A percentile compares a stretch with the other conserved stretches of the same genome.
Conservation (phyloP, 2,113 vertebrate species). For the Phalacrocorax pelagicus region DNA sequence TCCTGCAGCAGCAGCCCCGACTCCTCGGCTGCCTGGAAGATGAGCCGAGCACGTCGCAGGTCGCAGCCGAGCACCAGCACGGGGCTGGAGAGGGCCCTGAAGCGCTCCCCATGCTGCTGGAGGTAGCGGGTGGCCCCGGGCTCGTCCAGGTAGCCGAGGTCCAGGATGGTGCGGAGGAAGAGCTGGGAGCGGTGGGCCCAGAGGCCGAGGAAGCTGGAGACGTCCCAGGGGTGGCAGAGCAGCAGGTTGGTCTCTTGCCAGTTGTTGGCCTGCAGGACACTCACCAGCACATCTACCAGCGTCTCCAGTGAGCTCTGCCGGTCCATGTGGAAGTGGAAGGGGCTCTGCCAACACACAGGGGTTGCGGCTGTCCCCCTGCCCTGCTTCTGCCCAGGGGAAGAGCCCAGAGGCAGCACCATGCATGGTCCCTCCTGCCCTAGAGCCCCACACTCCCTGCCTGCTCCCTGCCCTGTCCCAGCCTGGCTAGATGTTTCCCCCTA, state of each 20-base stretch:
- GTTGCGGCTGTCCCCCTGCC: neutral
- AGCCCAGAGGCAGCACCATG: neutral
- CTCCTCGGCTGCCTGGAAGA: slow-evolving; percentile 76
- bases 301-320: slow-evolving; percentile 77
- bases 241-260: slow-evolving; percentile 82
- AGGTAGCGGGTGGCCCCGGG: slow-evolving; percentile 66
- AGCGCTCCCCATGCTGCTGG: slow-evolving; percentile 53
- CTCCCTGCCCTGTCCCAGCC: neutral
- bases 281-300: slow-evolving; percentile 78
- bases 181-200: slow-evolving; percentile 63
- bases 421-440: neutral
- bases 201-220: slow-evolving; percentile 52
- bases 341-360: slow-evolving; percentile 74
- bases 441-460: neutral
- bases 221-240: slow-evolving; percentile 83
- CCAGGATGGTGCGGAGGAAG: slow-evolving; percentile 73
- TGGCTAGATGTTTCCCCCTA: too few species aligned
- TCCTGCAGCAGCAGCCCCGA: slow-evolving; percentile 74
- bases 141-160: slow-evolving; percentile 73
- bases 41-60: slow-evolving; percentile 63
- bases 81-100: slow-evolving; percentile 67
- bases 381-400: fast-evolving
- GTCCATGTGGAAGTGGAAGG: slow-evolving; percentile 87
- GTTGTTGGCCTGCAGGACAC: slow-evolving; percentile 73
- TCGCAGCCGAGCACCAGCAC: slow-evolving; percentile 85